Conservation (phyloP, 2,113 vertebrate species). For the Antechinus stuartii region DNA sequence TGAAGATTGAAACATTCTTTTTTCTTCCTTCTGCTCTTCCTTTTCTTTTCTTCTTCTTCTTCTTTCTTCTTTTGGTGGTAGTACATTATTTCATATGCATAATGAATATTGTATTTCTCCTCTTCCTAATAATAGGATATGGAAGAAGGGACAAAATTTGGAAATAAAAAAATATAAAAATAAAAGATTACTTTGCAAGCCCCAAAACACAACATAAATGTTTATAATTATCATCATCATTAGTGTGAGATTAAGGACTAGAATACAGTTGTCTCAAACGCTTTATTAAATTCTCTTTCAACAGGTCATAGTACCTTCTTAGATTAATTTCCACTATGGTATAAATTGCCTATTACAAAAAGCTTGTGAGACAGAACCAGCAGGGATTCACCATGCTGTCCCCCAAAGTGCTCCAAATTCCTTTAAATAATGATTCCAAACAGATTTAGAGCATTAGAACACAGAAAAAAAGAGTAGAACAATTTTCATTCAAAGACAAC, state of each 20-base stretch:
- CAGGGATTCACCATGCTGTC: too few relatives aligned
- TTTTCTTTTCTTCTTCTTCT: background rate
- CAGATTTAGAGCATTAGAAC: too few relatives aligned
- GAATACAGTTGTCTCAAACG: background rate
- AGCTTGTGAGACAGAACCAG: background rate
- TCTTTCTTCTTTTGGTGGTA: background rate
- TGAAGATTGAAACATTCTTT: background rate
- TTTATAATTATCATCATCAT: background rate
- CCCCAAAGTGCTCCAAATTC: too few relatives aligned
- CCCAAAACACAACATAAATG: background rate
- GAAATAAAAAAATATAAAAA: background rate
- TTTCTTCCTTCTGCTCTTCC: background rate
- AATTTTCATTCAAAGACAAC: too few relatives aligned
- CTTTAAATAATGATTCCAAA: too few relatives aligned
- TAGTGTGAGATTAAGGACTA: background rate
- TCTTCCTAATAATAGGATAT: background rate
- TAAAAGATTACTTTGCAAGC: background rate
- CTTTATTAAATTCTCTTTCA: background rate
- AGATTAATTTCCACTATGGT: background rate
- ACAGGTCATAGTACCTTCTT: background rate
- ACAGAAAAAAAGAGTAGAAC: too few relatives aligned
- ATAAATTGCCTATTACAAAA: background rate
- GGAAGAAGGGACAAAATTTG: background rate
- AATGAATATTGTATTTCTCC: background rate
- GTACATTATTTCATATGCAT: background rate